Evolutionary conservation across 2,113 vertebrate genomes (phyloP).

Genomic region (Myotis lucifugus): DNA sequence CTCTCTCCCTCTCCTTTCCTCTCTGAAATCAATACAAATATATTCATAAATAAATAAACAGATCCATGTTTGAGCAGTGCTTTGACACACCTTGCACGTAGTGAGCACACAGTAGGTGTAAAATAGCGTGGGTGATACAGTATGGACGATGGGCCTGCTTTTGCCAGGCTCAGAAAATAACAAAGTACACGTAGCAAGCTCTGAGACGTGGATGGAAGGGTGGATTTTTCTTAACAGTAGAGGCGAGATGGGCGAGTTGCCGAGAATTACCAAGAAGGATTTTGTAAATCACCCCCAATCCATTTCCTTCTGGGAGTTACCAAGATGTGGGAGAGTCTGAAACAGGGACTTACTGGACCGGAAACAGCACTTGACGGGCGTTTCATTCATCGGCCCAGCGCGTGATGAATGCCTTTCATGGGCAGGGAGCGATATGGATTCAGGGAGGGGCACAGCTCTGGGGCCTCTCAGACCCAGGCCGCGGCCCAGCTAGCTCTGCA

Average conservation of each 20-base stretch:
- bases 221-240: not conserved
- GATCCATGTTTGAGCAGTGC: rapidly evolving
- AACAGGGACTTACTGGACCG: not conserved
- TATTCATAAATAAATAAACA: too few relatives aligned
- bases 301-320: not conserved
- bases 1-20: too few relatives aligned
- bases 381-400: not conserved
- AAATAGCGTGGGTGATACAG: not conserved
- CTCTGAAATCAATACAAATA: too few relatives aligned
- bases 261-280: not conserved
- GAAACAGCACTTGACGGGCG: not conserved
- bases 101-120: not conserved
- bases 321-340: not conserved
- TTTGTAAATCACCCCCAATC: not conserved
- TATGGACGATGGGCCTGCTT: not conserved
- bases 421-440: rapidly evolving
- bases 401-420: too few relatives aligned
- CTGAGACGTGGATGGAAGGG: not conserved
- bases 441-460: not conserved
- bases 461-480: not conserved
- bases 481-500: not conserved
- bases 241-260: not conserved
- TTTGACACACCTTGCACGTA: not conserved
- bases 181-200: not conserved
- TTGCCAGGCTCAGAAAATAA: not conserved